phyloP scores from a whole-genome alignment of 2,888 invertebrate genomes.

The Athalia cordata region DNA sequence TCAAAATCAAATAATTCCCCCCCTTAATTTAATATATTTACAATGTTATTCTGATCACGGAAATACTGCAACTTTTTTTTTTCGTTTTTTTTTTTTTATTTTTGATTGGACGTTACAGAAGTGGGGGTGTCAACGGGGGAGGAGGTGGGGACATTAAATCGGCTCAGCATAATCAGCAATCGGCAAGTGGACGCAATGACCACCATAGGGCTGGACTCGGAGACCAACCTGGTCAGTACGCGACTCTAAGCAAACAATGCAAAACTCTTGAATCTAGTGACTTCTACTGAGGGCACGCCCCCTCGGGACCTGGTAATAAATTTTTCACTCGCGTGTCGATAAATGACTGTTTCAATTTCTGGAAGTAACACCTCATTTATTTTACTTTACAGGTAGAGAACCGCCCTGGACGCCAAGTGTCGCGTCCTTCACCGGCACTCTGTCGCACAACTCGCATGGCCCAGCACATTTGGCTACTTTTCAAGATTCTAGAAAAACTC shows the following conservation, averaged over 20 bases:
- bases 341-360: constrained; percentile 11
- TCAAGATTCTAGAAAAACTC: constrained; percentile 71
- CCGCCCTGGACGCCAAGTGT: constrained; percentile 72
- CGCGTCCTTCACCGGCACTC: constrained; percentile 70
- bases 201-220: constrained; percentile 73
- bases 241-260: constrained; percentile 96
- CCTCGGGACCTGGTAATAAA: constrained; percentile 71
- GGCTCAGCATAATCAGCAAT: constrained; percentile 75
- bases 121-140: constrained; percentile 72
- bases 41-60: constrained; percentile 48
- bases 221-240: constrained; percentile 84
- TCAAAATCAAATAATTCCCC: no score
- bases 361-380: neutral
- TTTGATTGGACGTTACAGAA: constrained; percentile 69
- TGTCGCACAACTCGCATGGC: constrained; percentile 70
- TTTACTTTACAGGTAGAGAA: constrained; percentile 65
- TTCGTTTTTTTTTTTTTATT: constrained; percentile 60
- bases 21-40: no score
- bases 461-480: constrained; percentile 71
- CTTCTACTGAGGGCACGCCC: constrained; percentile 93
- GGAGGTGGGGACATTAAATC: constrained; percentile 71
- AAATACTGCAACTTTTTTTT: constrained; percentile 67
- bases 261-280: constrained; percentile 95
- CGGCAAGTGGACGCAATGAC: constrained; percentile 74
- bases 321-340: neutral